Percentiles rank a stretch among this genome's conserved stretches.
Conservation (phyloP, 2,797 vertebrate species). For the Enteromius treurensis region DNA sequence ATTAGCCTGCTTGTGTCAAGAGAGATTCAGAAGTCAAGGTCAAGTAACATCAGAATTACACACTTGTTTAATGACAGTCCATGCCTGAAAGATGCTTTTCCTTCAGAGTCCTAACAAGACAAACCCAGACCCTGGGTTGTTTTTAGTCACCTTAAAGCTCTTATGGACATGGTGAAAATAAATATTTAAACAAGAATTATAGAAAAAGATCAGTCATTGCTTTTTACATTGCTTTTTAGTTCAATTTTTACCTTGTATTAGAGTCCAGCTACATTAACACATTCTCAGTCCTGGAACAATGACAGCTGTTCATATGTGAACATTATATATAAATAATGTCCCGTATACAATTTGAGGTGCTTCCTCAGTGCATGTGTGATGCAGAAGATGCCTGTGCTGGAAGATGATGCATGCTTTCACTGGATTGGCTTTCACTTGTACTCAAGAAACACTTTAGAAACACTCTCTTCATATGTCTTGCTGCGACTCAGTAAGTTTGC, state of each 20-base stretch:
- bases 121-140: background rate
- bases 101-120: background rate
- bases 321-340: slow-evolving; percentile 15
- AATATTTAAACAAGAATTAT: background rate
- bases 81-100: background rate
- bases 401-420: slow-evolving; percentile 28
- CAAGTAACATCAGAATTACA: slow-evolving; percentile 24
- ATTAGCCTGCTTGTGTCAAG: background rate
- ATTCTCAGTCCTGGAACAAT: slow-evolving; percentile 31
- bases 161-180: background rate
- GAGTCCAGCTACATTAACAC: slow-evolving; percentile 31
- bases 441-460: slow-evolving; percentile 21
- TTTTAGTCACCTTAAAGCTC: background rate
- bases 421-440: background rate
- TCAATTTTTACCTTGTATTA: background rate
- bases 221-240: background rate
- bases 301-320: slow-evolving; percentile 50
- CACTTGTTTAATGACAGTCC: background rate
- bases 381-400: slow-evolving; percentile 28
- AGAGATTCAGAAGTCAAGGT: slow-evolving; percentile 16
- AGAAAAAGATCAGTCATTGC: background rate
- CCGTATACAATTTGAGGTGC: slow-evolving; percentile 3
- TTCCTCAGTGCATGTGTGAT: slow-evolving; percentile 31
- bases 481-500: slow-evolving; percentile 32
- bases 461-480: background rate